Evolutionary conservation across 2,888 invertebrate genomes (phyloP).

Genomic region (Hofmannophila pseudospretella): DNA sequence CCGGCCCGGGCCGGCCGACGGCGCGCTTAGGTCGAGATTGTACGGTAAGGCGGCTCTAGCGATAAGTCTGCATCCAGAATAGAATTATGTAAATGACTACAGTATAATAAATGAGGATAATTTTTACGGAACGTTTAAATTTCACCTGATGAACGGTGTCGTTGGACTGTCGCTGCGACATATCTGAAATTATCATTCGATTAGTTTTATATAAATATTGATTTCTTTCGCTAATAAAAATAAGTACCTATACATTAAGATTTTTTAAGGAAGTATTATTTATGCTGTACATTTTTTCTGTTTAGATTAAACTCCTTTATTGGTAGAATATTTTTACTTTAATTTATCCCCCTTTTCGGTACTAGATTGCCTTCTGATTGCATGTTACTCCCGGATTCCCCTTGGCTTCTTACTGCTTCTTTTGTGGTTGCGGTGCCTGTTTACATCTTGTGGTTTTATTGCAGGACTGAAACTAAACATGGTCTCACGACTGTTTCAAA

Average conservation of each 20-base stretch:
- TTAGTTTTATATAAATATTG: constrained; percentile 17
- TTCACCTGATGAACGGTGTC: constrained; percentile 28
- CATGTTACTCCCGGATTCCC: constrained; percentile 33
- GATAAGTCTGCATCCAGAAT: constrained; percentile 29
- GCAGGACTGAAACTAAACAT: constrained; percentile 19
- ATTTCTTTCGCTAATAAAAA: constrained; percentile 5
- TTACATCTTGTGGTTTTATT: constrained; percentile 32
- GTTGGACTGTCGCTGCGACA: constrained; percentile 8
- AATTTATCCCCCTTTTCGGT: constrained; percentile 29
- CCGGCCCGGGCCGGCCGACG: constrained; percentile 14
- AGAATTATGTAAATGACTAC: constrained; percentile 42
- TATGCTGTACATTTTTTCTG: constrained; percentile 40
- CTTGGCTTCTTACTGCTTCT: constrained; percentile 34
- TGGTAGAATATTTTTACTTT: constrained; percentile 25
- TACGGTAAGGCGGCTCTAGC: constrained; percentile 22
- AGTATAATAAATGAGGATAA: constrained; percentile 47
- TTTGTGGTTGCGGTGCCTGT: constrained; percentile 40
- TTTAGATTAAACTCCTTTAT: constrained; percentile 51
- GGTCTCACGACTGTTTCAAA: constrained; percentile 14
- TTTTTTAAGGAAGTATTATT: constrained; percentile 31
- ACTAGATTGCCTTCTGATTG: constrained; percentile 32
- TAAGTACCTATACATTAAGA: constrained; percentile 28
- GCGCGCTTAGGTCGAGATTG: constrained; percentile 22
- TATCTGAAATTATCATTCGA: constrained; percentile 9
- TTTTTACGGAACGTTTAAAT: constrained; percentile 44